Conservation (phyloP, 2,888 invertebrate species). For the Sussaba pulchella region DNA sequence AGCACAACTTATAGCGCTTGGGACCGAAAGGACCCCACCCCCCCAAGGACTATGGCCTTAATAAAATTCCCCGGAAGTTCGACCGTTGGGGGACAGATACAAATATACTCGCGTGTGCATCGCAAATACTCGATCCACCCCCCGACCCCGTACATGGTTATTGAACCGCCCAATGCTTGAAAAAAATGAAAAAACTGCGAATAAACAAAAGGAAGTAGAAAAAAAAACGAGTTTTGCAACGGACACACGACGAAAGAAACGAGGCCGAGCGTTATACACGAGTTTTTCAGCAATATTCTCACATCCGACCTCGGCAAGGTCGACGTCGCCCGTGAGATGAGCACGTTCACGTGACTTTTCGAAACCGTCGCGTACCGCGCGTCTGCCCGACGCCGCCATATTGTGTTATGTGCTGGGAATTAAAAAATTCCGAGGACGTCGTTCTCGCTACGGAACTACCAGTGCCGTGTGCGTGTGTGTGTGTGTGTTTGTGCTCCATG, state of each 20-base stretch:
- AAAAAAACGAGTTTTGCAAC: slow-evolving; percentile 42
- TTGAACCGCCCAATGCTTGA: slow-evolving; percentile 24
- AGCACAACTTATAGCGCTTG: no score
- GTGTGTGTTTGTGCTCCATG: neutral
- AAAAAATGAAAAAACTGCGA: slow-evolving; percentile 9
- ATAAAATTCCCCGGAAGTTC: no score
- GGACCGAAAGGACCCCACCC: no score
- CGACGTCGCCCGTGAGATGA: slow-evolving; percentile 48
- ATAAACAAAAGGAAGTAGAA: neutral
- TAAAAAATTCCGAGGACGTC: slow-evolving; percentile 56
- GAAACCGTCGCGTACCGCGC: neutral
- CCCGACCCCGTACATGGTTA: slow-evolving; percentile 28
- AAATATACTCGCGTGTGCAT: no score
- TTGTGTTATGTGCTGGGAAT: slow-evolving; percentile 59
- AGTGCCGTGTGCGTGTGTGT: neutral
- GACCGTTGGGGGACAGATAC: no score
- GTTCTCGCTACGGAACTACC: slow-evolving; percentile 4
- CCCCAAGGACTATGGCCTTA: no score
- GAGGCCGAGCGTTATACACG: slow-evolving; percentile 27
- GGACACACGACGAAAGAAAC: slow-evolving; percentile 18
- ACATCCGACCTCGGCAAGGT: slow-evolving; percentile 62
- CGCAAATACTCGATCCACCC: no score
- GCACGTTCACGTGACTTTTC: slow-evolving; percentile 53
- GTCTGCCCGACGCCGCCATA: slow-evolving; percentile 32
- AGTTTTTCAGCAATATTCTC: slow-evolving; percentile 47